A percentile compares a stretch with the other conserved stretches of the same genome.
These are phyloP conservation scores for Cyanocitta stelleri DNA, from an alignment of 2,113 vertebrate genomes.

Conservation along the genomic window DNA sequence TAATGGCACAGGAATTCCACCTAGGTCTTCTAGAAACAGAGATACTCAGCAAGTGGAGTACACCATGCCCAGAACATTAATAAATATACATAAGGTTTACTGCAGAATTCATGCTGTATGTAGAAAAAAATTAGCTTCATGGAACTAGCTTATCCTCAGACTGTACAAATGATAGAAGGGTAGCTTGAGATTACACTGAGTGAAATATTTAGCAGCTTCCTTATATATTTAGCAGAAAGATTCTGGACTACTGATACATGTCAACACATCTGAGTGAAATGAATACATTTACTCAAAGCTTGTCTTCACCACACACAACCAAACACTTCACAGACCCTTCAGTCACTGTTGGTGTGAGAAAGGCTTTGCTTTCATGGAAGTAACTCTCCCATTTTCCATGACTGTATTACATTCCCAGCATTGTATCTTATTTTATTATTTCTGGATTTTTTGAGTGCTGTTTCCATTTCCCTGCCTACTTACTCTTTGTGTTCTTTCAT, in stretches of 20 bases:
- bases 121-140: not conserved
- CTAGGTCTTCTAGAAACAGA: not conserved
- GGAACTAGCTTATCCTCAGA: not conserved
- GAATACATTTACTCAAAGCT: not conserved
- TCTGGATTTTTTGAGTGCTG: not conserved
- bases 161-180: not conserved
- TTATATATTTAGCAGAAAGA: not conserved
- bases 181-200: not conserved
- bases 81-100: not conserved
- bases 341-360: not conserved
- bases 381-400: not conserved
- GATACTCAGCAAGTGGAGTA: not conserved
- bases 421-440: not conserved
- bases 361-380: not conserved
- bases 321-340: not conserved
- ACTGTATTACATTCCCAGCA: not conserved
- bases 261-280: not conserved
- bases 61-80: not conserved
- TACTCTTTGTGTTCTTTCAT: not conserved
- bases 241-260: not conserved
- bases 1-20: not conserved
- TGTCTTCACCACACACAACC: not conserved
- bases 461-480: not conserved
- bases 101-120: not conserved
- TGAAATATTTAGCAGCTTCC: not conserved